A percentile compares a stretch with the other conserved stretches of the same genome.
Evolutionary conservation across 2,888 invertebrate species (phyloP).

Genomic region (Leistus spinibarbis): DNA sequence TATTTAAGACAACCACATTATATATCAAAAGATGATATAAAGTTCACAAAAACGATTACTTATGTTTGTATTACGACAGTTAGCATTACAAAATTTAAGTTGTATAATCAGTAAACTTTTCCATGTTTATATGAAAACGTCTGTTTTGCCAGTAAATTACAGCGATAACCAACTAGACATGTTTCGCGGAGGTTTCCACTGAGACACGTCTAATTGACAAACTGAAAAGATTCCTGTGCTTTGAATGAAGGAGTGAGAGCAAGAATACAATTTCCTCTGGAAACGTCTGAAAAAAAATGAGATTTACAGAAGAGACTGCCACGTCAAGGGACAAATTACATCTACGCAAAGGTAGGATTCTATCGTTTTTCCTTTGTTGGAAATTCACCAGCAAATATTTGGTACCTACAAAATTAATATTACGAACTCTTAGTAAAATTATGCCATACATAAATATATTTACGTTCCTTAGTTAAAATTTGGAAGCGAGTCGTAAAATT

Average conservation of each 20-base stretch:
- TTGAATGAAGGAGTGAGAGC: not conserved
- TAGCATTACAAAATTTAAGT: not conserved
- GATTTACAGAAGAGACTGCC: not conserved
- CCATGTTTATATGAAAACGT: not conserved
- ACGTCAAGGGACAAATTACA: no score
- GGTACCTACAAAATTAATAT: no score
- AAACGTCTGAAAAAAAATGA: conserved; percentile 3
- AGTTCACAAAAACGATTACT: no score
- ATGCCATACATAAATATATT: no score
- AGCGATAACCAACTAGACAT: no score
- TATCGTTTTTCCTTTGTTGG: not conserved
- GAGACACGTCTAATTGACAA: conserved; percentile 19
- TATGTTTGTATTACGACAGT: not conserved
- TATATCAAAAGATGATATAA: no score
- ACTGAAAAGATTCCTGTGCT: conserved; percentile 18
- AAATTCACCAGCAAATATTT: no score
- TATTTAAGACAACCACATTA: not conserved
- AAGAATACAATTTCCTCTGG: not conserved
- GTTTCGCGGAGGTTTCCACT: not conserved
- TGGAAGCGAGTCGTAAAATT: no score
- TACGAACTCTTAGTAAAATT: no score
- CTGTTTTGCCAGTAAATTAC: not conserved
- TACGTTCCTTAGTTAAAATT: no score
- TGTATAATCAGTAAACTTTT: not conserved
- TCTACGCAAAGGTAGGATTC: not conserved